Evolutionary conservation across 2,888 invertebrate genomes (phyloP).

Genomic region (Tiliacea aurago): DNA sequence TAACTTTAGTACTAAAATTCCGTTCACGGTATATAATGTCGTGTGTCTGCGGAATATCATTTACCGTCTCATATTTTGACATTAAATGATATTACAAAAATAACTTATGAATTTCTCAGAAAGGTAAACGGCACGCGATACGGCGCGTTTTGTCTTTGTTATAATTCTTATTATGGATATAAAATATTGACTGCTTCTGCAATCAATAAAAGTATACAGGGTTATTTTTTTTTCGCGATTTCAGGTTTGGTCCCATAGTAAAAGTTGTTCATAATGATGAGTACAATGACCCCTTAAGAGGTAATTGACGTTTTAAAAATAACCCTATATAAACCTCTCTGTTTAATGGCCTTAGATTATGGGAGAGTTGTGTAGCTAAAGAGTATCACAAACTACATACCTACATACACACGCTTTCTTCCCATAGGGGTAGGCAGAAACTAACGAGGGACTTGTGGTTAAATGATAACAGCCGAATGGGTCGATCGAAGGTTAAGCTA

Average conservation of each 20-base stretch:
- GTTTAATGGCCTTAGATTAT: not conserved
- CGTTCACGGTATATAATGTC: conserved; percentile 30
- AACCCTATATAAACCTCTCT: too few species aligned
- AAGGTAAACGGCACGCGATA: conserved; percentile 53
- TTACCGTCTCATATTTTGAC: conserved; percentile 55
- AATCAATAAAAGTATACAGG: not conserved
- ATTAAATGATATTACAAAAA: conserved; percentile 59
- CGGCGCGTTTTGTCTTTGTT: conserved; percentile 16
- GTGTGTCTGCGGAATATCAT: conserved; percentile 52
- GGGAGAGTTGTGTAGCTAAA: too few species aligned
- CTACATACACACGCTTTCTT: too few species aligned
- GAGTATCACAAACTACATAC: not conserved
- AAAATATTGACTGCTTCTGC: conserved; percentile 12
- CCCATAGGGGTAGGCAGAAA: not conserved
- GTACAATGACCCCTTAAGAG: too few species aligned
- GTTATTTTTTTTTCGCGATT: too few species aligned
- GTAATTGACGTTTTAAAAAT: too few species aligned
- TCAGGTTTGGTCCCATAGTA: too few species aligned
- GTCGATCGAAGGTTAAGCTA: not conserved
- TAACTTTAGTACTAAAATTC: conserved; percentile 37
- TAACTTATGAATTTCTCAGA: conserved; percentile 49
- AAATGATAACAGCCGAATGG: not conserved
- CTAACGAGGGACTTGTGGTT: not conserved
- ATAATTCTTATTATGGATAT: conserved; percentile 17
- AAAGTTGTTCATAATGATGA: too few species aligned